A percentile compares a stretch with the other conserved stretches of the same genome.
phyloP scores from a whole-genome alignment of 1,140 invertebrate genomes.

The Drosophila lacteicornis region DNA sequence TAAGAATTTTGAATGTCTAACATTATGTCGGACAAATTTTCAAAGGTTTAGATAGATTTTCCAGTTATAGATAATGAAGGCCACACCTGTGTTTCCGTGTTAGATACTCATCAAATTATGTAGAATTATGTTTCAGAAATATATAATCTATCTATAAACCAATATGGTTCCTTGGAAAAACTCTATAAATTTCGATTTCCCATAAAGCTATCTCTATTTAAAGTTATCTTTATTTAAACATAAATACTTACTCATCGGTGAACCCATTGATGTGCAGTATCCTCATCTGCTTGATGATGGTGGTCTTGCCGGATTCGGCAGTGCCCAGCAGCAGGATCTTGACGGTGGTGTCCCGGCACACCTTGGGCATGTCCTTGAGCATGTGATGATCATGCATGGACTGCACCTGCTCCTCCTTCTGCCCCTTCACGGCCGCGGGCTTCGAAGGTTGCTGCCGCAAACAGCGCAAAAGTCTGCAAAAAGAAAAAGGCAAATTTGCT shows the following conservation, averaged over 20 bases:
- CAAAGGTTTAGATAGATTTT: too few species aligned
- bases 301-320: slow-evolving; percentile 91
- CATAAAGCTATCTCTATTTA: background rate
- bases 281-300: slow-evolving; percentile 94
- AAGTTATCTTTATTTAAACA: background rate
- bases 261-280: slow-evolving; percentile 91
- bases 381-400: slow-evolving; percentile 55
- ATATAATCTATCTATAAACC: too few species aligned
- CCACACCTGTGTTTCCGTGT: background rate
- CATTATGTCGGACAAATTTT: too few species aligned
- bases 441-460: slow-evolving; percentile 60
- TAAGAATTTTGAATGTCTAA: background rate
- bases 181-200: too few species aligned
- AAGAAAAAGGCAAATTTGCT: slow-evolving; percentile 63
- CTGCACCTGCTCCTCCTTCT: slow-evolving; percentile 63
- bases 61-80: background rate
- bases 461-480: slow-evolving; percentile 78
- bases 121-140: background rate
- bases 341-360: slow-evolving; percentile 85
- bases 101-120: background rate
- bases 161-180: too few species aligned
- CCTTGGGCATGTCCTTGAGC: slow-evolving; percentile 66
- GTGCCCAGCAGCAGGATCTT: slow-evolving; percentile 89
- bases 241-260: slow-evolving; percentile 86
- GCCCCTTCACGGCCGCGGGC: slow-evolving; percentile 26